Percentiles rank a stretch among this genome's conserved stretches.
These are phyloP conservation scores for Phrixothrix hirtus DNA, from an alignment of 2,888 invertebrate species.

Conservation along the genomic window DNA sequence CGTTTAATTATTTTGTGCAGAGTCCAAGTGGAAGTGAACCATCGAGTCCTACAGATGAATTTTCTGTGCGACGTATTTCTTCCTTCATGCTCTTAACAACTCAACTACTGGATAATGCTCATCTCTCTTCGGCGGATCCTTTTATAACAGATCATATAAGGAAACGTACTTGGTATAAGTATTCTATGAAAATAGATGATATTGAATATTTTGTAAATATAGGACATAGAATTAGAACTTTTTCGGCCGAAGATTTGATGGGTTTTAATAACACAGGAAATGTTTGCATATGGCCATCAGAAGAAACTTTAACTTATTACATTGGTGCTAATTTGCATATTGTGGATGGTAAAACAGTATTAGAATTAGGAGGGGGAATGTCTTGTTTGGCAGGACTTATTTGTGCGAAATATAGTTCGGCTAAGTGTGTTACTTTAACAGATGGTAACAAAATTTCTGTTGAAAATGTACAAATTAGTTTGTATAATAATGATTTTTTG, in stretches of 20 bases:
- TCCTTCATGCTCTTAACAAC: constrained; percentile 63
- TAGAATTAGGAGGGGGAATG: constrained; percentile 85
- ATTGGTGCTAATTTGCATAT: constrained; percentile 65
- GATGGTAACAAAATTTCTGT: constrained; percentile 79
- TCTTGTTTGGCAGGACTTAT: constrained; percentile 79
- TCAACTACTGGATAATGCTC: constrained; percentile 48
- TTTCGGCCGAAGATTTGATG: constrained; percentile 72
- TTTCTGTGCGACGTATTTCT: constrained; percentile 63
- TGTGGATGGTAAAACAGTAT: constrained; percentile 69
- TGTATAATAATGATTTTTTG: constrained; percentile 65
- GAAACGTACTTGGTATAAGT: constrained; percentile 66
- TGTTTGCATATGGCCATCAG: constrained; percentile 79
- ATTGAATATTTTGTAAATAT: constrained; percentile 62
- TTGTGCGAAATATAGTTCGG: constrained; percentile 68
- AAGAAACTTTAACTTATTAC: constrained; percentile 73
- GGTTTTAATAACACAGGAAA: constrained; percentile 85
- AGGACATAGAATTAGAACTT: constrained; percentile 63
- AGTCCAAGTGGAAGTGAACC: constrained; percentile 55
- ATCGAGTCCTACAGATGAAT: constrained; percentile 57
- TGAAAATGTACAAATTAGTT: constrained; percentile 69
- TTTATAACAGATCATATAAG: constrained; percentile 49
- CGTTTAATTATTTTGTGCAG: constrained; percentile 41
- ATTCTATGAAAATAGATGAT: constrained; percentile 59
- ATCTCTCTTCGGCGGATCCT: constrained; percentile 25
- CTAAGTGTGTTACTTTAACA: constrained; percentile 69